Base-by-base conservation (phyloP, 1,140 invertebrate species). In the Marisa cornuarietis region DNA sequence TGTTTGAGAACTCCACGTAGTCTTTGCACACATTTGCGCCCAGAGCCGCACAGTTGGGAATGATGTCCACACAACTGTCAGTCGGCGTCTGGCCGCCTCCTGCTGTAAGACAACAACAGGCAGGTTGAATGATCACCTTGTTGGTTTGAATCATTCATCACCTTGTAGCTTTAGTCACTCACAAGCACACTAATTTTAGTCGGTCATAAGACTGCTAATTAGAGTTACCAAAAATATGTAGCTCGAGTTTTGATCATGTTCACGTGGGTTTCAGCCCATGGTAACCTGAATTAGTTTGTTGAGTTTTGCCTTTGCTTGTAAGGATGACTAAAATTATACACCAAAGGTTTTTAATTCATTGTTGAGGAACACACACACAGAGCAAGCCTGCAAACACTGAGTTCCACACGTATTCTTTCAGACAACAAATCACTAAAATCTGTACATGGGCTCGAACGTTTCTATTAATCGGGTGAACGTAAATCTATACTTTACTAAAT, bases 11-110 rank as follows among this genome's bases (percentile, higher is more conserved):
- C 68, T 85, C 79, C 74, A 84, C 83, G 18, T 83, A 79, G 42
- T 78, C 83, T 26, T 79, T 80, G 58, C 84, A 85, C 9, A 83
- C 52, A 18, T 83, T 77, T 0, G 75, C 13, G 18, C 80, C 84
- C 71, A 81, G 81, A 9, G 76, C 76, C 54, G 77, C 78, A 79
- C 84, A 85, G 74, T 85, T 85, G 18, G 69, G 31, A 7, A 85
- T 58, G 65, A 80, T 81, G 76, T 85, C 84, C 20, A 24, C 66
- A 74, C 84, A 85, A 9, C 52, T 42, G 22, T 31, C 22, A 5
- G 24, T 42, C 13, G 66, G 31, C 0, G 68, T 13, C 20, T 71
- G 68, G n/a, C 78, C 54, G 16, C 74, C 68, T 72, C 26, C 58
- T 22, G 66, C 71, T 66, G 71, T n/a, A 66, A 51, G 20, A 31